Evolutionary conservation across 2,888 invertebrate species (phyloP), one percentile per base, ranked within the genome.

Genomic region (Alentia gelatinosa): DNA sequence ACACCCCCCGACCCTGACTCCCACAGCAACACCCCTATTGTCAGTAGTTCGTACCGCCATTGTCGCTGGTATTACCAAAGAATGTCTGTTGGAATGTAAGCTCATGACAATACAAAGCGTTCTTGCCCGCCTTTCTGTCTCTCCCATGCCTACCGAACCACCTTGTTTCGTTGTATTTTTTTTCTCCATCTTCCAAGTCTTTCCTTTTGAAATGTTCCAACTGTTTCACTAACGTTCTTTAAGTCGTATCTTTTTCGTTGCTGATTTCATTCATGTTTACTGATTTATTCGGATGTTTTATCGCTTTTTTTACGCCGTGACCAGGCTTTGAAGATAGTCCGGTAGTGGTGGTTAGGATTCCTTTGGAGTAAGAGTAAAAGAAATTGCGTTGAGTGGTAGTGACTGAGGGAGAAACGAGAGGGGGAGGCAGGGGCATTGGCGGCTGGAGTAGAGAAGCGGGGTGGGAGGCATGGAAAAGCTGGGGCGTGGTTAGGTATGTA

Each of bases 161-260:
- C 9, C 1, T 56, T 56, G n/a, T n/a, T n/a, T n/a, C n/a, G n/a
- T 56, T 9, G 1, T 56, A 19, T 19, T 56, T 56, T 56, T 56
- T 47, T 47, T 56, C 19, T 12, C 56, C 19, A 4, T 19, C 5
- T 19, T n/a, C n/a, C 12, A 3, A 56, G 56, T 56, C 23, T 56
- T 56, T 56, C 56, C n/a, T 56, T 56, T n/a, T 56, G 56, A n/a
- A 56, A 56, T 56, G 19, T n/a, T n/a, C 12, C 56, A 4, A 56
- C 56, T 56, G 56, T 56, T 56, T 56, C 56, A n/a, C n/a, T 56
- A 56, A 56, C n/a, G n/a, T 56, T 56, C 56, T 56, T n/a, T n/a
- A 4, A 68, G 68, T 4, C 68, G 30, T 68, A 12, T 68, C 30
- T 26, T 30, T 1, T 30, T 30, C 68, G 23, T 30, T 30, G 5